Evolutionary conservation across 92 coral and sea anemone genomes (phyloP), one percentile per base, ranked within the genome.

Genomic region (Isaurus tuberculatus): DNA sequence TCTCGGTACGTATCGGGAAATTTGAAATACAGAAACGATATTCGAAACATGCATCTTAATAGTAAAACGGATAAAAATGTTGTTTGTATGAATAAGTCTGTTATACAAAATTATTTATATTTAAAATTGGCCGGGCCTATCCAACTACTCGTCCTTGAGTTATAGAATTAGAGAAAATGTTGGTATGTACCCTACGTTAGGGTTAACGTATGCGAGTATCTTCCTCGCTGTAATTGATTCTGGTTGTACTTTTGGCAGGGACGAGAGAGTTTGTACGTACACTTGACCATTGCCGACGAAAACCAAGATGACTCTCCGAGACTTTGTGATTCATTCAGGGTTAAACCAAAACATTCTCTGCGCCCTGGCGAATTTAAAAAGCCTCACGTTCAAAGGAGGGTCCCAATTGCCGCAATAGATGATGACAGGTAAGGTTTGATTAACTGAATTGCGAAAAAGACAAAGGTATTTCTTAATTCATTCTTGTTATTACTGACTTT

Each of bases 311-410:
- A 22, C 55, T 58, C 33, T 46, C 5, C 58, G 53, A 60, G 53
- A 27, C 82, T 67, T 11, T 77, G 82, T 28, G 70, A 77, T 36
- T 77, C 82, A 16, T 77, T 77, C 70, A 77, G 82, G 14, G 36
- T 34, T n/a, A 77, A 77, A 34, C 46, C 82, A 34, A 77, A 77
- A 34, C 67, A 49, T 11, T 15, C 69, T 1, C 15, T 53, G 0
- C 68, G 22, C 13, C 15, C 68, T 28, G 31, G 27, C 34, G 34
- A 63, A 1, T 26, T 63, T 26, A 63, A 26, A 29, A 63, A 27
- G 68, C 68, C 68, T 63, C 19, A 9, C 68, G 5, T 63, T 20
- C 68, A 14, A 63, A 14, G 34, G 15, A 63, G 68, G 27, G 68
- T 29, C 33, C 68, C 68, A 27, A 9, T 26, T 8, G 16, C 68